Evolutionary conservation across 2,797 vertebrate genomes (phyloP), one percentile per base, ranked within the genome.

Genomic region (Antennarius maculatus): DNA sequence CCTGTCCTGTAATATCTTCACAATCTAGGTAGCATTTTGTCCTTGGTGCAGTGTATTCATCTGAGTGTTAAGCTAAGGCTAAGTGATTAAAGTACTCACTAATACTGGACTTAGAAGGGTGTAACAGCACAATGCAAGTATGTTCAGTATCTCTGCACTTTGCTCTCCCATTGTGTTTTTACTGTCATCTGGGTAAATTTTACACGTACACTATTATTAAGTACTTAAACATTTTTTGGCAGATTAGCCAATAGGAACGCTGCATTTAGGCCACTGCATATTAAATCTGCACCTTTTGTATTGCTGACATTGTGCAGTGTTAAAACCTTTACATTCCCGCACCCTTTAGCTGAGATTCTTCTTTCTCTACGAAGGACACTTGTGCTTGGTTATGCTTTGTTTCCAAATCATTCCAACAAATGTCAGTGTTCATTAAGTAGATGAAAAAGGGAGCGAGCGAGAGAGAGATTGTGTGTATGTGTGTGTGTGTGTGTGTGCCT

Each of bases 111-210:
- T 42, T 56, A 54, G 71, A 67, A 13, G 47, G 57, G 43, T 64
- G 65, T 70, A 67, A 77, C n/a, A 73, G 62, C 80, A 87, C 80
- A 86, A 78, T 81, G 69, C 77, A 37, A 82, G 70, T 72, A 74
- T 74, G 55, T 80, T 68, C 52, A 59, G 48, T 12, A 57, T 59
- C 72, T 14, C 59, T 64, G 66, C 68, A 58, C 71, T 85, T 81
- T 83, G 80, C 77, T 78, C 81, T 76, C 79, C 52, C 63, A 46
- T 83, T 80, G 70, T 78, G 71, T 78, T 80, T 67, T 74, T 68
- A 80, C 67, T 48, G 63, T 69, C 52, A 16, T 51, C 10, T 18
- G 5, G 62, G 80, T 57, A 37, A 27, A 49, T 69, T 74, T 57
- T 34, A 56, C 57, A 54, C 83, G 66, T 64, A 61, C 71, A 62